Evolutionary conservation across 1,140 invertebrate species (phyloP).

Genomic region (Armadillidium nasatum): DNA sequence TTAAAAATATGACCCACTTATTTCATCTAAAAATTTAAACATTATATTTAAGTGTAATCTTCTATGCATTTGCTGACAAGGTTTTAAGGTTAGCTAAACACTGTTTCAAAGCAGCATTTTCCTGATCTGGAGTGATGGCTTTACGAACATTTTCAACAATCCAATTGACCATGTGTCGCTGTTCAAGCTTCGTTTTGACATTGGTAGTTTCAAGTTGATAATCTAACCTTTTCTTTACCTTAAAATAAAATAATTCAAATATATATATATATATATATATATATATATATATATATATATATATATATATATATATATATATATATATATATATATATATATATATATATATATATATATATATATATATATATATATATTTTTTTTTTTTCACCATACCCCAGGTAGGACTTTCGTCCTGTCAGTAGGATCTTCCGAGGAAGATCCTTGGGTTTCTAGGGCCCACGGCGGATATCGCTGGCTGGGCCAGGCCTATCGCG

Average conservation of each 20-base stretch:
- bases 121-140: slow-evolving; percentile 85
- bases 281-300: too few species aligned
- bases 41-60: not conserved
- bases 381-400: too few species aligned
- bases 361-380: too few species aligned
- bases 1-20: not conserved
- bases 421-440: too few species aligned
- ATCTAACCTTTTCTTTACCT: slow-evolving; percentile 79
- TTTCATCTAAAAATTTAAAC: not conserved
- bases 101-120: slow-evolving; percentile 80
- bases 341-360: too few species aligned
- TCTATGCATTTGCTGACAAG: slow-evolving; percentile 54
- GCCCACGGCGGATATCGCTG: too few species aligned
- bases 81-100: slow-evolving; percentile 81
- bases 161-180: slow-evolving; percentile 92
- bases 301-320: too few species aligned
- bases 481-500: too few species aligned
- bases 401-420: too few species aligned
- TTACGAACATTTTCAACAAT: slow-evolving; percentile 76
- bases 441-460: too few species aligned
- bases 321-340: too few species aligned
- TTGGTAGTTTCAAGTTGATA: slow-evolving; percentile 80
- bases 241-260: too few species aligned
- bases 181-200: slow-evolving; percentile 73
- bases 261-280: not conserved